These are phyloP conservation scores for Cebidichthys violaceus DNA, from an alignment of 2,113 vertebrate genomes.

Conservation along the genomic window DNA sequence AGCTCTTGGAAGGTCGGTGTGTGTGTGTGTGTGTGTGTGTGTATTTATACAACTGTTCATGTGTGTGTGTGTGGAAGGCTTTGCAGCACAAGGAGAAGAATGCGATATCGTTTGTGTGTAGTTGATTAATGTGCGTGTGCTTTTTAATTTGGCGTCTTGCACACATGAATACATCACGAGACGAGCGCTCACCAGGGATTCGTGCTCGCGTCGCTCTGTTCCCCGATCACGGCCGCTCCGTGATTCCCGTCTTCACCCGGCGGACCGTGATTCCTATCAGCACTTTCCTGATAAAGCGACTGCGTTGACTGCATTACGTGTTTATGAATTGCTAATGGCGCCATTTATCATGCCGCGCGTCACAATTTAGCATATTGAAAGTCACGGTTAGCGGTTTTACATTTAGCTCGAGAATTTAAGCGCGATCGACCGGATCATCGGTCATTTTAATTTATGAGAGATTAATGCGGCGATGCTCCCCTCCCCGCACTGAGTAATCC, in stretches of 20 bases:
- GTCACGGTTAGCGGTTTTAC: constrained; percentile 61
- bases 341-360: constrained; percentile 54
- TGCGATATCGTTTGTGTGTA: not conserved
- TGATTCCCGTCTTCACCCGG: constrained; percentile 32
- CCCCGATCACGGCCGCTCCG: constrained; percentile 31
- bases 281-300: constrained; percentile 59
- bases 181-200: constrained; percentile 15
- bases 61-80: not conserved
- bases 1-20: constrained; percentile 15
- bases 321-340: constrained; percentile 72
- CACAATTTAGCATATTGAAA: constrained; percentile 55
- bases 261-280: constrained; percentile 52
- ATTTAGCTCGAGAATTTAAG: constrained; percentile 60
- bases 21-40: constrained; percentile 8
- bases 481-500: constrained; percentile 35
- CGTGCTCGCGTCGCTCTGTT: constrained; percentile 16
- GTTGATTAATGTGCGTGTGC: not conserved
- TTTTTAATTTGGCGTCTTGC: not conserved
- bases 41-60: not conserved
- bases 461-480: constrained; percentile 49
- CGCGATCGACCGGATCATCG: constrained; percentile 50
- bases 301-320: constrained; percentile 30
- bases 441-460: constrained; percentile 64
- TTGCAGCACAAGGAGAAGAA: not conserved
- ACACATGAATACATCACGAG: constrained; percentile 20